phyloP scores from a whole-genome alignment of 2,888 invertebrate species.

The Tricholauxania praeusta region DNA sequence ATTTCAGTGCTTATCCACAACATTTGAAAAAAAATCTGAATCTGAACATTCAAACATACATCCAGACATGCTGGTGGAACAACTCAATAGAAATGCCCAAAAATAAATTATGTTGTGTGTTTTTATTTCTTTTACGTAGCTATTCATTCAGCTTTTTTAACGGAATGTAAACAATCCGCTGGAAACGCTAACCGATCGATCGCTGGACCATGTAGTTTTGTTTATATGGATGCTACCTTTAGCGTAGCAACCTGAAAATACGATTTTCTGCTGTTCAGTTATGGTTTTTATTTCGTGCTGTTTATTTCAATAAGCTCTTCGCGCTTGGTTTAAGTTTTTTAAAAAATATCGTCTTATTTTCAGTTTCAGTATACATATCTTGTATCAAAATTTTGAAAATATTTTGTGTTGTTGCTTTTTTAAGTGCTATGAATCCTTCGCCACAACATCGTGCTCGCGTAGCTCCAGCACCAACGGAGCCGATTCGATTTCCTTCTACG shows the following conservation, averaged over 20 bases:
- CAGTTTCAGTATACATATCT: too few species aligned
- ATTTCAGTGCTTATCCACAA: too few species aligned
- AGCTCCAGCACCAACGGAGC: constrained; percentile 40
- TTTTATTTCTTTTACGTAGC: constrained; percentile 13
- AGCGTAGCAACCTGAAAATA: constrained; percentile 24
- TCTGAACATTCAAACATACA: background rate
- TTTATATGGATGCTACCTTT: constrained; percentile 9
- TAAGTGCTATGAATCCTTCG: constrained; percentile 56
- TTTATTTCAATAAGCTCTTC: constrained; percentile 14
- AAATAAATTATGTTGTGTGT: constrained; percentile 39
- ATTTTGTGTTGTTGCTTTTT: background rate
- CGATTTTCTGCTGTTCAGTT: constrained; percentile 37
- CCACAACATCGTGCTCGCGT: constrained; percentile 57
- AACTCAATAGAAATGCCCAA: constrained; percentile 40
- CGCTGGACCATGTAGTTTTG: constrained; percentile 11
- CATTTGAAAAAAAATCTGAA: too few species aligned
- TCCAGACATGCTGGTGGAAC: constrained; percentile 28
- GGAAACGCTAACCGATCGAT: constrained; percentile 13
- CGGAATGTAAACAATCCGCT: constrained; percentile 28
- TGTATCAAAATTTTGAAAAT: too few species aligned
- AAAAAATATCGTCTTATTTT: too few species aligned
- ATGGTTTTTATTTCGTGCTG: constrained; percentile 37
- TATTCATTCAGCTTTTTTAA: constrained; percentile 13
- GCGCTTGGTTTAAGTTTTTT: background rate
- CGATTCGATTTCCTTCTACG: constrained; percentile 47